Conservation (phyloP, 2,888 invertebrate species). For the Sclerodermus sp. region DNA sequence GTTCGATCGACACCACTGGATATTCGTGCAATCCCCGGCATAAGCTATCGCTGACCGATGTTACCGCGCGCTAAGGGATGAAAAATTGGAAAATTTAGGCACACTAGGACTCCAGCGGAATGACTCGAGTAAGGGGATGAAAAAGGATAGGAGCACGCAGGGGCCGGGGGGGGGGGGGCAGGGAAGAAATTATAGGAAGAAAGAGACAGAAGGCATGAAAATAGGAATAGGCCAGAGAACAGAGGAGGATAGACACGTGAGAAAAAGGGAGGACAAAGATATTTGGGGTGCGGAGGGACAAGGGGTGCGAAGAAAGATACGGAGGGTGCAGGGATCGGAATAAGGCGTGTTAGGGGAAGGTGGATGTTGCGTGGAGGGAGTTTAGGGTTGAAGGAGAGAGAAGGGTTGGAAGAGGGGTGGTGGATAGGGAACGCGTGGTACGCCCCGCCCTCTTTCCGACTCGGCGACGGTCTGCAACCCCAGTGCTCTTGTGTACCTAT, state of each 20-base stretch:
- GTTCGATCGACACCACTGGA: background rate
- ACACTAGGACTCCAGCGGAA: too few relatives aligned
- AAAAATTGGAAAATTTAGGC: too few relatives aligned
- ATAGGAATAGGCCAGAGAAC: slow-evolving; percentile 3
- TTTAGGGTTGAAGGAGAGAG: slow-evolving; percentile 15
- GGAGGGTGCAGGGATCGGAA: too few relatives aligned
- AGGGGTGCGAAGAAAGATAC: too few relatives aligned
- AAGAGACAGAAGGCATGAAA: background rate
- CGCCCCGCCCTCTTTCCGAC: slow-evolving; percentile 41
- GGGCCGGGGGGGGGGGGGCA: background rate
- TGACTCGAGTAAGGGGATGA: too few relatives aligned
- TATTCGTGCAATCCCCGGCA: background rate
- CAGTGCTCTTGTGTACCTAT: background rate
- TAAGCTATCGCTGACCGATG: too few relatives aligned
- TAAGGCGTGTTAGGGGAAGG: too few relatives aligned
- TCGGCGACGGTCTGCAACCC: slow-evolving; percentile 8
- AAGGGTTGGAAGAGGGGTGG: background rate
- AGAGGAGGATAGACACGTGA: slow-evolving; percentile 1
- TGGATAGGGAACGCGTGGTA: slow-evolving; percentile 12
- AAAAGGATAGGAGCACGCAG: background rate
- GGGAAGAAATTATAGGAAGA: background rate
- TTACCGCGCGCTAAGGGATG: too few relatives aligned
- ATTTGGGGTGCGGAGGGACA: too few relatives aligned
- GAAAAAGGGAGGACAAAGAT: slow-evolving; percentile 1
- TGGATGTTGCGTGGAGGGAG: too few relatives aligned